A percentile compares a stretch with the other conserved stretches of the same genome.
These are phyloP conservation scores for Schizopygopsis malacanthus DNA, from an alignment of 2,797 vertebrate genomes.

Conservation along the genomic window DNA sequence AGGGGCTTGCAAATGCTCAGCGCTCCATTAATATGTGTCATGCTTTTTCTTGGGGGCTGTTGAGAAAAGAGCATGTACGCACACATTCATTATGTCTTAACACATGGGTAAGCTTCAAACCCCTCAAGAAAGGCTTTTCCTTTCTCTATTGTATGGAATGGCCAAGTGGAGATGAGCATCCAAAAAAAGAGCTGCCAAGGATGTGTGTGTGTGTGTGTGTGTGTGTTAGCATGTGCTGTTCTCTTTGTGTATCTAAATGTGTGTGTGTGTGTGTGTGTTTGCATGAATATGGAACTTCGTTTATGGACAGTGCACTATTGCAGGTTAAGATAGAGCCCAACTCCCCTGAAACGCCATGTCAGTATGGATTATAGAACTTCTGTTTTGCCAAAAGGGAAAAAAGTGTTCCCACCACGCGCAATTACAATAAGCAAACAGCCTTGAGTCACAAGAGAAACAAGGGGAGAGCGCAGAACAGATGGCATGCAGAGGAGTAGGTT, in stretches of 20 bases:
- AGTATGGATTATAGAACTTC: conserved; percentile 87
- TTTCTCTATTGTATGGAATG: conserved; percentile 13
- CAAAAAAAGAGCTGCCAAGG: conserved; percentile 8
- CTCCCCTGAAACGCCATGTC: conserved; percentile 71
- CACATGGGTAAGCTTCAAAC: conserved; percentile 64
- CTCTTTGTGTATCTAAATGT: background rate
- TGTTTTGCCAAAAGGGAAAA: conserved; percentile 72
- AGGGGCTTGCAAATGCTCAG: conserved; percentile 43
- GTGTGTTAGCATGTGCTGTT: background rate
- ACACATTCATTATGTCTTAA: conserved; percentile 63
- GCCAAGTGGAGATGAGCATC: conserved; percentile 18
- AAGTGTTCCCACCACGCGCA: conserved; percentile 76
- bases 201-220: conserved; percentile 15
- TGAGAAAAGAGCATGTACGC: conserved; percentile 53
- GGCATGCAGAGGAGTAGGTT: conserved; percentile 5
- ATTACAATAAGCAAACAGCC: conserved; percentile 88
- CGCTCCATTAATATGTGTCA: conserved; percentile 59
- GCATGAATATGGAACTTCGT: background rate
- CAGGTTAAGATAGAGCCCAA: conserved; percentile 69
- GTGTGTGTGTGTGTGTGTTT: conserved; percentile 13
- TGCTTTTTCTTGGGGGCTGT: conserved; percentile 56
- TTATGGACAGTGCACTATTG: conserved; percentile 57
- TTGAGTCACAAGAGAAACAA: conserved; percentile 75
- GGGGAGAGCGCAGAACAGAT: conserved; percentile 32
- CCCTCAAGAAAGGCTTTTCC: conserved; percentile 48